Evolutionary conservation across 2,113 vertebrate species (phyloP).

Genomic region (Pomatorhinus ruficollis): DNA sequence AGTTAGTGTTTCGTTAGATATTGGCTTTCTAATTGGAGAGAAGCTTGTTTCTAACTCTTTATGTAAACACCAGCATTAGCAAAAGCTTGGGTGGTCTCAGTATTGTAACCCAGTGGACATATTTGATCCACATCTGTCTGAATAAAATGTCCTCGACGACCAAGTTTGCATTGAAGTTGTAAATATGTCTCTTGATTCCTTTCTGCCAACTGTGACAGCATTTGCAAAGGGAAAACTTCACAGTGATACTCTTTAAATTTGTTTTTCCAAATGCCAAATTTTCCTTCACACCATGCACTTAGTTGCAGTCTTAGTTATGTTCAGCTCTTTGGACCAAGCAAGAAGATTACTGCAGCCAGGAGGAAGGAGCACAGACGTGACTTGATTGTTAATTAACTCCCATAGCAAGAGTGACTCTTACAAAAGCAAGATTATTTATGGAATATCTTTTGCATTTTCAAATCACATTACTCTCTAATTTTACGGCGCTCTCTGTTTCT

Average conservation of each 20-base stretch:
- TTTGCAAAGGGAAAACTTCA: slow-evolving; percentile 59
- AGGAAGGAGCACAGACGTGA: slow-evolving; percentile 13
- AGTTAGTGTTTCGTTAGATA: slow-evolving; percentile 67
- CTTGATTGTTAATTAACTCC: slow-evolving; percentile 6
- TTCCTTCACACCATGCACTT: slow-evolving; percentile 24
- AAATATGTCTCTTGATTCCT: slow-evolving; percentile 61
- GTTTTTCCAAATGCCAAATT: slow-evolving; percentile 55
- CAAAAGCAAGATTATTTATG: background rate
- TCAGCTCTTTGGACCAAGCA: slow-evolving; percentile 35
- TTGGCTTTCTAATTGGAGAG: slow-evolving; percentile 65
- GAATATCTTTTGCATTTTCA: background rate
- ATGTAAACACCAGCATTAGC: slow-evolving; percentile 69
- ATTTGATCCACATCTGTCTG: slow-evolving; percentile 48
- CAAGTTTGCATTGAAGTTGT: slow-evolving; percentile 57
- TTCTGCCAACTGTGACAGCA: slow-evolving; percentile 39
- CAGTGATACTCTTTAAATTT: slow-evolving; percentile 50
- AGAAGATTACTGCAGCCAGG: slow-evolving; percentile 48
- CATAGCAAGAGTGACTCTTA: background rate
- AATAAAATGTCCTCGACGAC: slow-evolving; percentile 16
- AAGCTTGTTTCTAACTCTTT: slow-evolving; percentile 67
- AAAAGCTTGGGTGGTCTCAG: slow-evolving; percentile 64
- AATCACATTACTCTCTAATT: background rate
- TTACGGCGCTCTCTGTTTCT: background rate
- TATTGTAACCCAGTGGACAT: slow-evolving; percentile 18
- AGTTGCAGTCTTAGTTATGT: slow-evolving; percentile 21